Conservation (phyloP, 2,113 vertebrate species). For the Nipponia nippon region DNA sequence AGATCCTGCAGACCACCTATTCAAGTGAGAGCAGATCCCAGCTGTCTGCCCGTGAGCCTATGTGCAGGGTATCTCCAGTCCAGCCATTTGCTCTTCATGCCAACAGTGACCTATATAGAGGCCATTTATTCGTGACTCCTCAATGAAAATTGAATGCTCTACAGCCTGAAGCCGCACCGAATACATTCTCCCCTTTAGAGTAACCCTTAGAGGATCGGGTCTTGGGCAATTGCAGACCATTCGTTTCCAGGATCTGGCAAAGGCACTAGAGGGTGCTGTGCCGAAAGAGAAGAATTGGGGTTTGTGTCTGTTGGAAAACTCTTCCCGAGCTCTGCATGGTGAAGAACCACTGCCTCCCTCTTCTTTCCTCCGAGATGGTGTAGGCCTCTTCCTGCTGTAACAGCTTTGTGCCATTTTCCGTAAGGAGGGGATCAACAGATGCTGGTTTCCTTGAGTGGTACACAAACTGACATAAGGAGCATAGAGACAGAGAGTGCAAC, state of each 20-base stretch:
- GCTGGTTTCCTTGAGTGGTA: neutral
- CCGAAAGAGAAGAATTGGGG: neutral
- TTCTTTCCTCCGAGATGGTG: rapidly evolving
- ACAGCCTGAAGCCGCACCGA: neutral
- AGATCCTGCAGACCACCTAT: neutral
- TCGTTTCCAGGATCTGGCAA: neutral
- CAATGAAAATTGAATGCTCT: neutral
- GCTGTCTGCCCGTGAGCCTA: neutral
- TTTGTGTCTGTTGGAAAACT: neutral
- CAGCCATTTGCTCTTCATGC: neutral
- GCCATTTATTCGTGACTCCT: rapidly evolving
- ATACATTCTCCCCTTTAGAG: neutral
- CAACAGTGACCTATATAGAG: rapidly evolving
- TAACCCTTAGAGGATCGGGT: neutral
- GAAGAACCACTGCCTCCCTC: neutral
- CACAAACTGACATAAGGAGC: neutral
- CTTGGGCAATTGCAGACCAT: neutral
- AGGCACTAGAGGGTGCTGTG: neutral
- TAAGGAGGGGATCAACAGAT: neutral
- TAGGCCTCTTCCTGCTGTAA: neutral
- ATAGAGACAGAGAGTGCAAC: neutral
- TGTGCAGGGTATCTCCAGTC: neutral
- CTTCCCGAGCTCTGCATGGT: rapidly evolving
- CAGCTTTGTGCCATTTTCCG: neutral
- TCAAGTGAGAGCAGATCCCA: neutral